Conservation (phyloP, 2,797 vertebrate species). For the Rhinatrema bivittatum region DNA sequence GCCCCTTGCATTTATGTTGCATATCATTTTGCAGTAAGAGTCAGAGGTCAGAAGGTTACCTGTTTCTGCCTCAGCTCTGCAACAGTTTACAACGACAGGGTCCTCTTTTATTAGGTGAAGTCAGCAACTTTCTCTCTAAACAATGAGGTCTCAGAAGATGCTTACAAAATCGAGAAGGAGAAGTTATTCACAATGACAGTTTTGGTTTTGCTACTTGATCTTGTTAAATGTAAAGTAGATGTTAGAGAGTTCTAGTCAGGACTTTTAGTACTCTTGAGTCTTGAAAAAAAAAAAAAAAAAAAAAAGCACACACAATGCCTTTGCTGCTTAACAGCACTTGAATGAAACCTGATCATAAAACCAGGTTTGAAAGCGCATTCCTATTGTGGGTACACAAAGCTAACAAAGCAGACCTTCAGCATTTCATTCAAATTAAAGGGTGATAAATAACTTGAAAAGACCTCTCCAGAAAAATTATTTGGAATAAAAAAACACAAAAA, state of each 20-base stretch:
- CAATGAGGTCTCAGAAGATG: constrained; percentile 43
- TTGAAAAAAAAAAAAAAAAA: too few relatives aligned
- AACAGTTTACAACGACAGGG: constrained; percentile 51
- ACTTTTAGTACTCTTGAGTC: too few relatives aligned
- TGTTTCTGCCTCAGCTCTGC: constrained; percentile 51
- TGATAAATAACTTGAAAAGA: too few relatives aligned
- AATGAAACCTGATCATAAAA: constrained; percentile 50
- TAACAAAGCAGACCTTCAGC: too few relatives aligned
- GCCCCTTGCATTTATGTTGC: constrained; percentile 56
- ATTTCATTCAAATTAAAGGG: too few relatives aligned
- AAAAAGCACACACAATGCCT: constrained; percentile 48
- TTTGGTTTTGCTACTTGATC: constrained; percentile 41
- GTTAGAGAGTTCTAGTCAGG: constrained; percentile 38
- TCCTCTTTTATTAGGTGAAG: constrained; percentile 50
- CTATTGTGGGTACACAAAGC: constrained; percentile 37
- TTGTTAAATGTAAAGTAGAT: constrained; percentile 25
- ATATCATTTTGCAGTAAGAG: constrained; percentile 61
- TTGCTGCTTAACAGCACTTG: constrained; percentile 42
- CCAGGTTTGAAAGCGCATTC: constrained; percentile 47
- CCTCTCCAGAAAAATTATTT: too few relatives aligned
- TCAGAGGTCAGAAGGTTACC: constrained; percentile 59
- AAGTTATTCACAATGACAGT: constrained; percentile 23
- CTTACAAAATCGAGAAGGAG: constrained; percentile 45
- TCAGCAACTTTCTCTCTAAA: constrained; percentile 59
- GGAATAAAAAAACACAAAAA: too few relatives aligned